phyloP scores from a whole-genome alignment of 2,888 invertebrate species.

The Alviniconcha strummeri region DNA sequence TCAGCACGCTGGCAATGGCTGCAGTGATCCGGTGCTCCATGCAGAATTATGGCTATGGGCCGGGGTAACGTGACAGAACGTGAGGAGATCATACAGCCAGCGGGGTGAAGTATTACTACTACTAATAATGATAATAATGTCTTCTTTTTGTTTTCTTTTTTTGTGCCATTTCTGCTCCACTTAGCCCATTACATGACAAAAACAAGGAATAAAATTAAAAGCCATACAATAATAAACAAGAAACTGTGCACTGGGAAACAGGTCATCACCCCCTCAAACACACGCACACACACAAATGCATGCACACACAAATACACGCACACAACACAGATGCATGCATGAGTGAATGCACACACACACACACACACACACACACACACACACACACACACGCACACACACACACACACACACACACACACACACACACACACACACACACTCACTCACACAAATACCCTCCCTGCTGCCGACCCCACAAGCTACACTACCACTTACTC shows the following conservation, averaged over 20 bases:
- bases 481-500: conserved; percentile 59
- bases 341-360: too few species aligned
- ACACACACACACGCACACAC: not conserved
- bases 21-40: not conserved
- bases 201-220: too few species aligned
- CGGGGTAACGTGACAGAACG: too few species aligned
- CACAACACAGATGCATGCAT: not conserved
- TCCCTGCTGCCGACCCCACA: too few species aligned
- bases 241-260: not conserved
- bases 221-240: too few species aligned
- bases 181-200: too few species aligned
- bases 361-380: not conserved
- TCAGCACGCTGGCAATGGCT: not conserved
- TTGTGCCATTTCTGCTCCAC: too few species aligned
- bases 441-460: not conserved
- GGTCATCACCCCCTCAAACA: not conserved
- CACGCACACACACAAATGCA: not conserved
- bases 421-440: too few species aligned
- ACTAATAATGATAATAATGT: too few species aligned
- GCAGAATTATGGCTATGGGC: not conserved
- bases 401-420: not conserved
- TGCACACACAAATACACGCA: not conserved
- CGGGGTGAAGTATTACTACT: too few species aligned
- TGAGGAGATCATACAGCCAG: too few species aligned
- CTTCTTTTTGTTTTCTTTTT: too few species aligned